Conservation (phyloP, 2,888 invertebrate species). For the Oligia strigilis region DNA sequence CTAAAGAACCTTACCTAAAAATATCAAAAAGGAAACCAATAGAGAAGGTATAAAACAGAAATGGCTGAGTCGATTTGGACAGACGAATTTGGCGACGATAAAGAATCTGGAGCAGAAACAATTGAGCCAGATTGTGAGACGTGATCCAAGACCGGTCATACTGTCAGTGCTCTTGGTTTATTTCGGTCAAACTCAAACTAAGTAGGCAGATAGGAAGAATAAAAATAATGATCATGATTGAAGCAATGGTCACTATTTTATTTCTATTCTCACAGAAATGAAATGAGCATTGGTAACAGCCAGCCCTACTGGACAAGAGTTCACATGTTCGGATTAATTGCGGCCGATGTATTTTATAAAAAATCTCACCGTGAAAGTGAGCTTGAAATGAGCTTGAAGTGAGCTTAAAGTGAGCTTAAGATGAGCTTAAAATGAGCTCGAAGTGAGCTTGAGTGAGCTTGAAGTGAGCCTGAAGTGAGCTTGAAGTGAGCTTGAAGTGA, state of each 20-base stretch:
- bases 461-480: too few relatives aligned
- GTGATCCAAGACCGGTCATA: neutral
- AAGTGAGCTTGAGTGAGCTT: too few relatives aligned
- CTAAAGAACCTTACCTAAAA: neutral
- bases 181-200: neutral
- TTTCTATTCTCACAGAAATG: too few relatives aligned
- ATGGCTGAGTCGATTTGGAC: constrained; percentile 53
- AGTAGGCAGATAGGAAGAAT: neutral
- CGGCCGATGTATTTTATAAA: too few relatives aligned
- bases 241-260: neutral
- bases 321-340: too few relatives aligned
- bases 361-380: too few relatives aligned
- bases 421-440: too few relatives aligned
- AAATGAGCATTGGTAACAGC: neutral
- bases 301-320: too few relatives aligned
- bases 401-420: too few relatives aligned
- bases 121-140: neutral
- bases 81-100: constrained; percentile 28
- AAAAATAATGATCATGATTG: neutral
- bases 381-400: too few relatives aligned
- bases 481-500: too few relatives aligned
- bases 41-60: constrained; percentile 47
- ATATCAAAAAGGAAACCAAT: constrained; percentile 24
- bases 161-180: too few relatives aligned
- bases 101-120: constrained; percentile 21